A percentile compares a stretch with the other conserved stretches of the same genome.
Conservation (phyloP, 2,888 invertebrate species). For the Stenurella melanura region DNA sequence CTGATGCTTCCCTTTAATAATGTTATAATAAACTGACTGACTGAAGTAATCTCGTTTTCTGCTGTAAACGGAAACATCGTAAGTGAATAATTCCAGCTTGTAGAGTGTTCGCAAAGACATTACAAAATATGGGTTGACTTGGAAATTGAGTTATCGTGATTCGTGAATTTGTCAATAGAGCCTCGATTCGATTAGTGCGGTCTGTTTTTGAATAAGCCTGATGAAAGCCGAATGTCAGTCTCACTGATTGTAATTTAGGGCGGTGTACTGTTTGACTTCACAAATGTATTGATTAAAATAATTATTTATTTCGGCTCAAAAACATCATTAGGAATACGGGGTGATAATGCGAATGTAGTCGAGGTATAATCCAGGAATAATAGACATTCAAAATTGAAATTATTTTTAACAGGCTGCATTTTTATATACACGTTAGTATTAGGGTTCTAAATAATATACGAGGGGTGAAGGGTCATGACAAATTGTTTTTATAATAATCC, state of each 20-base stretch:
- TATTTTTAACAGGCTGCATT: too few species aligned
- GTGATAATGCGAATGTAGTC: constrained; percentile 13
- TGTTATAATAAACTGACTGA: constrained; percentile 50
- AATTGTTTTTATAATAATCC: too few species aligned
- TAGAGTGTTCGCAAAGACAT: constrained; percentile 42
- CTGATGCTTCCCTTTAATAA: constrained; percentile 44
- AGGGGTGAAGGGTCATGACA: too few species aligned
- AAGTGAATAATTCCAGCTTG: constrained; percentile 45
- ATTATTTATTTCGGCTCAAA: constrained; percentile 38
- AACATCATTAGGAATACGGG: constrained; percentile 28
- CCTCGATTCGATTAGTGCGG: constrained; percentile 45
- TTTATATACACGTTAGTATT: too few species aligned
- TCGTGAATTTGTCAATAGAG: constrained; percentile 49
- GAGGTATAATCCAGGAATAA: too few species aligned
- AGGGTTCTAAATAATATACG: too few species aligned
- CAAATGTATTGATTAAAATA: constrained; percentile 47
- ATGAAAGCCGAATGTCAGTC: constrained; percentile 45
- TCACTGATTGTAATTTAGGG: constrained; percentile 43
- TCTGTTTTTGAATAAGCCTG: constrained; percentile 49
- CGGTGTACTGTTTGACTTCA: constrained; percentile 43
- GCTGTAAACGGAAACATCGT: constrained; percentile 45
- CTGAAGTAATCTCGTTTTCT: constrained; percentile 53
- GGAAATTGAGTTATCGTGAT: constrained; percentile 42
- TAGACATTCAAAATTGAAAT: too few species aligned
- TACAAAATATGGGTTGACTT: constrained; percentile 38